A percentile compares a stretch with the other conserved stretches of the same genome.
phyloP scores from a whole-genome alignment of 2,888 invertebrate species.

The Sphinx pinastri region DNA sequence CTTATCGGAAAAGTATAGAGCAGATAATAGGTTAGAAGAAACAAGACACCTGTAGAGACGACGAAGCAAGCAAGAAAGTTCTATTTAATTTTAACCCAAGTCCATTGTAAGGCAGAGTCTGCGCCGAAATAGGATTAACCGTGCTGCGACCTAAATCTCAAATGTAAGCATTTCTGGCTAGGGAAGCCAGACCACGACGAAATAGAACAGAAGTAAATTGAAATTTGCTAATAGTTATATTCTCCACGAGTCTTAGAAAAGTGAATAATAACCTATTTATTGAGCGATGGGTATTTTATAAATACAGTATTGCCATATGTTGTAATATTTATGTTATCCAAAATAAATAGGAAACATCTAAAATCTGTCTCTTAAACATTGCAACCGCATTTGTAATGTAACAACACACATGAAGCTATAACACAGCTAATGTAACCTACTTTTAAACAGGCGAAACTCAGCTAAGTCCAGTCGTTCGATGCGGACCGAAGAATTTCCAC shows the following conservation, averaged over 20 bases:
- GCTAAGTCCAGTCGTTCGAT: slow-evolving; percentile 92
- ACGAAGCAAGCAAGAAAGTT: slow-evolving; percentile 37
- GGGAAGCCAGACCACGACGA: not conserved
- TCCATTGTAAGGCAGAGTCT: slow-evolving; percentile 41
- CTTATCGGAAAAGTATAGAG: slow-evolving; percentile 3
- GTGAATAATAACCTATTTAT: not conserved
- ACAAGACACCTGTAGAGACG: slow-evolving; percentile 24
- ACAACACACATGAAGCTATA: too few relatives aligned
- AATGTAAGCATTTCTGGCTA: slow-evolving; percentile 45
- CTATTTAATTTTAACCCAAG: slow-evolving; percentile 46
- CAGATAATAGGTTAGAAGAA: not conserved
- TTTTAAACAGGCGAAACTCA: slow-evolving; percentile 84
- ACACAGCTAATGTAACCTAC: not conserved
- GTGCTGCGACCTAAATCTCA: slow-evolving; percentile 54
- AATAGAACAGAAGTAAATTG: not conserved
- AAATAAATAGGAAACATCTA: too few relatives aligned
- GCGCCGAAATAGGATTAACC: slow-evolving; percentile 48
- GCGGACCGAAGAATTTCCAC: slow-evolving; percentile 89
- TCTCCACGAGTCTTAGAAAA: not conserved
- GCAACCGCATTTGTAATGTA: too few relatives aligned
- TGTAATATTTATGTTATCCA: too few relatives aligned
- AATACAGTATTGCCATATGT: too few relatives aligned
- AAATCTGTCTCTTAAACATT: too few relatives aligned
- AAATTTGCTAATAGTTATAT: slow-evolving; percentile 4
- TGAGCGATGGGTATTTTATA: too few relatives aligned